phyloP scores from a whole-genome alignment of 92 coral and sea anemone genomes.

The Heliopora coerulea region DNA sequence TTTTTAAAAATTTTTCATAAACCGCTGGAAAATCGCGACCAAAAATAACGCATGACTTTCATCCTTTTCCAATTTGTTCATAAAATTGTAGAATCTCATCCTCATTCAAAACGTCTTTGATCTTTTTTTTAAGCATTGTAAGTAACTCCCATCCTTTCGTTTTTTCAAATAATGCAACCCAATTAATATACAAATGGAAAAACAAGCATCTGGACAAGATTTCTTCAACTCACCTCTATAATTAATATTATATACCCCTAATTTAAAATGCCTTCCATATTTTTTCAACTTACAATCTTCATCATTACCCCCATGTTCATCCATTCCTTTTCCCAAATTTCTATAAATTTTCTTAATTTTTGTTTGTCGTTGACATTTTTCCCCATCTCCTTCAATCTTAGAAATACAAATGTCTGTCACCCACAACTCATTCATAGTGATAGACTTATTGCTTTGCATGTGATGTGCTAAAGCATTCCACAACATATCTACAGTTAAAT shows the following conservation, averaged over 20 bases:
- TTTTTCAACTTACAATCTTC: neutral
- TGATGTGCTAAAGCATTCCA: neutral
- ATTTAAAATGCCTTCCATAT: neutral
- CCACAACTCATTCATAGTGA: neutral
- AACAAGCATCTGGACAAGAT: neutral
- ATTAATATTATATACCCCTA: neutral
- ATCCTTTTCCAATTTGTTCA: no score
- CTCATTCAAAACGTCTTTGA: neutral
- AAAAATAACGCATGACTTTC: neutral
- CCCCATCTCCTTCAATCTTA: neutral
- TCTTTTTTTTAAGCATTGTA: neutral
- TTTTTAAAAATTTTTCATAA: slow-evolving; percentile 17
- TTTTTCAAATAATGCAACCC: slow-evolving; percentile 1
- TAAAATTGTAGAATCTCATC: slow-evolving; percentile 6
- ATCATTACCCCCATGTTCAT: neutral
- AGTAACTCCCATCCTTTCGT: neutral
- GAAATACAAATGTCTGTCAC: neutral
- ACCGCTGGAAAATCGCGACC: neutral
- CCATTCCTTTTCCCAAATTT: neutral
- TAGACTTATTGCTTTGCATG: neutral
- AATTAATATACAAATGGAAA: neutral
- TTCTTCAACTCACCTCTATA: neutral
- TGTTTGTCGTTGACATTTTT: neutral
- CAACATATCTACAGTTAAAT: neutral
- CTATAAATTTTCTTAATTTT: neutral